Conservation (phyloP, 2,888 invertebrate genomes). For the Norana najaformis region DNA sequence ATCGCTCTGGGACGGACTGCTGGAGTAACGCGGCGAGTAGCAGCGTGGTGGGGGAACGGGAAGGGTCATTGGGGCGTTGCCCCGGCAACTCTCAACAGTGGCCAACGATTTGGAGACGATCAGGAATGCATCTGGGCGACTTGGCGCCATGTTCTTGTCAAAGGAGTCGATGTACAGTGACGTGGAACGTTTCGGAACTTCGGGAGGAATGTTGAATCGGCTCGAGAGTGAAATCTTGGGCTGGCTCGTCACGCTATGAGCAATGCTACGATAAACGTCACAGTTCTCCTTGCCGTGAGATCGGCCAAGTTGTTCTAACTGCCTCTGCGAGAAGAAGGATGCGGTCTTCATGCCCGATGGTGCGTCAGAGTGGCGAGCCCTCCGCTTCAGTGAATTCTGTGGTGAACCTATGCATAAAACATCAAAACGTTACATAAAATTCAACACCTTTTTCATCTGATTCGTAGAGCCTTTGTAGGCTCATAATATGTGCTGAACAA, state of each 20-base stretch:
- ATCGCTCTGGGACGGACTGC: conserved; percentile 24
- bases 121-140: not conserved
- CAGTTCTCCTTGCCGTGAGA: conserved; percentile 24
- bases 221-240: not conserved
- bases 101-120: not conserved
- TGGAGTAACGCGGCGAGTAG: conserved; percentile 14
- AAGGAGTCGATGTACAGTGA: conserved; percentile 23
- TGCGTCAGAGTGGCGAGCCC: not conserved
- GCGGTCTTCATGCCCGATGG: not conserved
- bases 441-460: too few species aligned
- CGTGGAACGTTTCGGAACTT: conserved; percentile 9
- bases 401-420: not conserved
- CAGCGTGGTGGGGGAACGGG: not conserved
- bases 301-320: not conserved
- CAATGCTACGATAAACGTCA: not conserved
- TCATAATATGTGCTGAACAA: too few species aligned
- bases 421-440: not conserved
- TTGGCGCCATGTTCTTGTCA: not conserved
- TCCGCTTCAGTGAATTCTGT: conserved; percentile 9
- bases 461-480: too few species aligned
- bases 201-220: conserved; percentile 17
- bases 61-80: not conserved
- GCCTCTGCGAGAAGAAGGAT: not conserved
- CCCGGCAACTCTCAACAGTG: not conserved
- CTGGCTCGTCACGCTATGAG: not conserved